Evolutionary conservation across 2,113 vertebrate genomes (phyloP).

Genomic region (Machaerirhynchus nigripectus): DNA sequence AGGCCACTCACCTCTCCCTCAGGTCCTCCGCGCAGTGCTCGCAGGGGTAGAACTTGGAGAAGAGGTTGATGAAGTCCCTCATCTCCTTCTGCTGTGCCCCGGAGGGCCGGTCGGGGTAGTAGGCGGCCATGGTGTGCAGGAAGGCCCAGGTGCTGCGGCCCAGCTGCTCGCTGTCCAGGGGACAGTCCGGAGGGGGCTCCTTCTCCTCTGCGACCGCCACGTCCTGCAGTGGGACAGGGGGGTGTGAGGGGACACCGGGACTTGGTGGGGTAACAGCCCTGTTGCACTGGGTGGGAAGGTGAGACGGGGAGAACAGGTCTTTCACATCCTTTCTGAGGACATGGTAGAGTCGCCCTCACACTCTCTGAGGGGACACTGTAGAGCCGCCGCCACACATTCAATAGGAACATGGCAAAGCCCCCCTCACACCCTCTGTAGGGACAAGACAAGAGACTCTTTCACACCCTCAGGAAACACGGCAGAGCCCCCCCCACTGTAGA

Average conservation of each 20-base stretch:
- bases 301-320: not conserved
- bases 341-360: not conserved
- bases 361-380: not conserved
- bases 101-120: slow-evolving; percentile 87
- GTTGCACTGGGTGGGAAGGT: accelerated
- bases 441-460: too few species aligned
- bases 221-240: slow-evolving; percentile 15
- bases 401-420: not conserved
- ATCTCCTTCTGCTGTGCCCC: slow-evolving; percentile 85
- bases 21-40: slow-evolving; percentile 93
- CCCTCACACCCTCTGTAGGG: not conserved
- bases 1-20: not conserved
- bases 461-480: not conserved
- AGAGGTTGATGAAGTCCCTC: slow-evolving; percentile 89
- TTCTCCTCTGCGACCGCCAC: slow-evolving; percentile 15
- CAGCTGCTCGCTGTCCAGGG: slow-evolving; percentile 88
- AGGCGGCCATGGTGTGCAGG: slow-evolving; percentile 94
- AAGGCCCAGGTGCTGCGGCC: slow-evolving; percentile 92
- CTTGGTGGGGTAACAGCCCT: too few species aligned
- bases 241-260: not conserved
- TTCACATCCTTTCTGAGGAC: not conserved
- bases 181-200: slow-evolving; percentile 79
- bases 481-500: not conserved
- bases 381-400: too few species aligned
- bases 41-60: slow-evolving; percentile 96